phyloP scores from a whole-genome alignment of 30 jellyfish, hydroid and myxozoan species.

The Mastigias papua region DNA sequence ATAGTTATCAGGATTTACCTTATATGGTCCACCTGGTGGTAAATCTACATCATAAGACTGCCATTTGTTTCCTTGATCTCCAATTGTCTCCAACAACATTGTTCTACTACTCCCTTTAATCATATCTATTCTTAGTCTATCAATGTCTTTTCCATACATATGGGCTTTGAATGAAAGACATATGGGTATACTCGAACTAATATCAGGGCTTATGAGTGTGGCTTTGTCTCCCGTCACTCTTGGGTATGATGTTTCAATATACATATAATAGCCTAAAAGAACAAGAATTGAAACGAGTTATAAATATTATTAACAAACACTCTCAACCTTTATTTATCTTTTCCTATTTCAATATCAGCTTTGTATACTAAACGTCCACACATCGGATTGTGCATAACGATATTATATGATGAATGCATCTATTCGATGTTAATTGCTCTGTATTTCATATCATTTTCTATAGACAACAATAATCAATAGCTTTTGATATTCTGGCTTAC shows the following conservation, averaged over 20 bases:
- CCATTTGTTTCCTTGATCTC: constrained; percentile 59
- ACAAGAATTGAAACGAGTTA: neutral
- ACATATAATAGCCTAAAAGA: constrained; percentile 28
- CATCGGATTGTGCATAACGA: too few species aligned
- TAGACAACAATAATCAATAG: too few species aligned
- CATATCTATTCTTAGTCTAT: constrained; percentile 9
- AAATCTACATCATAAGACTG: constrained; percentile 9
- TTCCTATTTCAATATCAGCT: too few species aligned
- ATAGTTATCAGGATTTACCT: neutral
- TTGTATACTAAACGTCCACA: too few species aligned
- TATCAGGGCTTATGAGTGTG: constrained; percentile 39
- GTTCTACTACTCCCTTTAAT: constrained; percentile 2
- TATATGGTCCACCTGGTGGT: constrained; percentile 42
- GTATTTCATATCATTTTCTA: neutral
- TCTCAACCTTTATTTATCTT: neutral
- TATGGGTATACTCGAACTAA: constrained; percentile 13
- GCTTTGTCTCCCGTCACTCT: constrained; percentile 50
- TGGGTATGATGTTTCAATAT: constrained; percentile 69
- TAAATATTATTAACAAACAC: neutral
- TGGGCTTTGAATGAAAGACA: constrained; percentile 53
- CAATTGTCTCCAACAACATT: constrained; percentile 13
- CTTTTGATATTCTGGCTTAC: neutral
- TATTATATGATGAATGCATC: too few species aligned
- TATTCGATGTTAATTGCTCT: neutral
- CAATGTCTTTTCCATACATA: constrained; percentile 39